These are phyloP conservation scores for Hemicrepidius hirtus DNA, from an alignment of 2,888 invertebrate genomes.

Conservation along the genomic window DNA sequence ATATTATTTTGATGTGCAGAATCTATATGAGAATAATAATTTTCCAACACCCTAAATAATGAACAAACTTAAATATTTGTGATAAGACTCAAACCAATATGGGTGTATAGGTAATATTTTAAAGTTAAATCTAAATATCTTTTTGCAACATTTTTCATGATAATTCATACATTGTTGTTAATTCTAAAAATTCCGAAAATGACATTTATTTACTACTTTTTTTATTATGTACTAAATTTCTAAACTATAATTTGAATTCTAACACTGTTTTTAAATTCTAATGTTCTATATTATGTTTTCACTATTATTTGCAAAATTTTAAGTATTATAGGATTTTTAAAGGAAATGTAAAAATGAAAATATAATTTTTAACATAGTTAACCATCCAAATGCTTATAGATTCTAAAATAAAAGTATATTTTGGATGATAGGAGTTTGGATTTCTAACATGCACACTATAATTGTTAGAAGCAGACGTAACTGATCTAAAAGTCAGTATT, in stretches of 20 bases:
- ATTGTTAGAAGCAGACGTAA: constrained; percentile 45
- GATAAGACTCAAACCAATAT: too few species aligned
- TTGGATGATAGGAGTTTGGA: constrained; percentile 45
- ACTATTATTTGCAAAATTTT: constrained; percentile 15
- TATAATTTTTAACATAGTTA: constrained; percentile 11
- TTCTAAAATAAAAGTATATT: constrained; percentile 19
- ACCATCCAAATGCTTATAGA: constrained; percentile 10
- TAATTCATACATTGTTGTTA: too few species aligned
- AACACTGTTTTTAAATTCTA: not conserved
- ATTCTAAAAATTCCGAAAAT: too few species aligned
- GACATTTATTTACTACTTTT: too few species aligned
- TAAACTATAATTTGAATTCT: constrained; percentile 20
- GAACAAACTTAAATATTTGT: not conserved
- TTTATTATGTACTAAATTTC: constrained; percentile 5
- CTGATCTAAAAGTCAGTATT: constrained; percentile 41
- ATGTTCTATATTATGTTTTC: not conserved
- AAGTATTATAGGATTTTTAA: not conserved
- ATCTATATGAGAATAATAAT: too few species aligned
- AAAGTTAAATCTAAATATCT: too few species aligned
- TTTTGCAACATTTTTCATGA: too few species aligned
- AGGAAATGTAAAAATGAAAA: constrained; percentile 10
- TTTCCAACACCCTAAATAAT: too few species aligned
- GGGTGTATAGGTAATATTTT: too few species aligned
- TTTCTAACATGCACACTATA: constrained; percentile 49
- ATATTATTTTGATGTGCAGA: too few species aligned